phyloP scores from a whole-genome alignment of 2,888 invertebrate genomes.

The Acanthacorydalis orientalis region DNA sequence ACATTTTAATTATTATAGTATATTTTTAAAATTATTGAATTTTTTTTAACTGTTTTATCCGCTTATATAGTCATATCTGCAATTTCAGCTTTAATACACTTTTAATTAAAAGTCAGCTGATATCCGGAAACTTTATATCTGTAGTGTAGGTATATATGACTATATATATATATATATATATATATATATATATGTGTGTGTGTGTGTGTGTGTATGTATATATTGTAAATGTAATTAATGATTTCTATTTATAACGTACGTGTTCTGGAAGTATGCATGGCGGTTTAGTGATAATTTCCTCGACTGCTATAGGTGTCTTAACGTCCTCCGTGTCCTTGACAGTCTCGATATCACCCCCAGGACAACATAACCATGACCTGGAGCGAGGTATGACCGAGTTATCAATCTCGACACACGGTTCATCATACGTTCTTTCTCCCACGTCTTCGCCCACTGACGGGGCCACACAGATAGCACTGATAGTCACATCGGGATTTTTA shows the following conservation, averaged over 20 bases:
- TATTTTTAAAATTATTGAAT: too few relatives aligned
- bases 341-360: conserved; percentile 14
- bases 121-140: too few relatives aligned
- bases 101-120: too few relatives aligned
- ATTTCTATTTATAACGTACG: neutral
- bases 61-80: too few relatives aligned
- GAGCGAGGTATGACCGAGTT: conserved; percentile 19
- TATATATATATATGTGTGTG: too few relatives aligned
- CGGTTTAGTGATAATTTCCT: neutral
- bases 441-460: conserved; percentile 7
- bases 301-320: conserved; percentile 11
- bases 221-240: too few relatives aligned
- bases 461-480: neutral
- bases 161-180: too few relatives aligned
- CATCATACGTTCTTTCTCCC: conserved; percentile 27
- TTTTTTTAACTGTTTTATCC: too few relatives aligned
- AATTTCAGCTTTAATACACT: too few relatives aligned
- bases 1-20: too few relatives aligned
- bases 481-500: neutral
- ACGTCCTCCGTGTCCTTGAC: conserved; percentile 8
- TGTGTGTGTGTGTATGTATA: too few relatives aligned
- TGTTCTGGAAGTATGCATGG: conserved; percentile 3
- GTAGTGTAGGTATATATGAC: too few relatives aligned
- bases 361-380: conserved; percentile 31
- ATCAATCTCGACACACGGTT: conserved; percentile 24